A percentile compares a stretch with the other conserved stretches of the same genome.
phyloP scores from a whole-genome alignment of 1,140 invertebrate genomes.

The Drosophila nebulosa region DNA sequence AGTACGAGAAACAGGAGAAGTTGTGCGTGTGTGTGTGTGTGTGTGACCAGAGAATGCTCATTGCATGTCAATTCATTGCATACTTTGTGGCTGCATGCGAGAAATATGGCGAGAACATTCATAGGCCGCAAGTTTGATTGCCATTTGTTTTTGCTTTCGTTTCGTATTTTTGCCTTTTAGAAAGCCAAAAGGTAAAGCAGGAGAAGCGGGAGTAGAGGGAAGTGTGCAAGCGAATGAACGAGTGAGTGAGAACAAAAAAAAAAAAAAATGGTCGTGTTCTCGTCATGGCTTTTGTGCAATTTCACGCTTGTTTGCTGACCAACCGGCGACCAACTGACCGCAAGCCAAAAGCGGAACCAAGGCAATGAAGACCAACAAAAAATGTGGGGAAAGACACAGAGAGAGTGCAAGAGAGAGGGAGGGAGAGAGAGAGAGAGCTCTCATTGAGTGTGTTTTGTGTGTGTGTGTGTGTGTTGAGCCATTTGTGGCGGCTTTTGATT shows the following conservation, averaged over 20 bases:
- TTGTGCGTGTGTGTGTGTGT: not conserved
- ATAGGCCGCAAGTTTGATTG: slow-evolving; percentile 71
- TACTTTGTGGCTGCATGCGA: slow-evolving; percentile 23
- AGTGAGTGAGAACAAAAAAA: slow-evolving; percentile 11
- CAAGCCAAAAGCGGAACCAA: slow-evolving; percentile 52
- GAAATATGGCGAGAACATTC: slow-evolving; percentile 19
- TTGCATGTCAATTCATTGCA: slow-evolving; percentile 17
- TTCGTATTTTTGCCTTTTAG: not conserved
- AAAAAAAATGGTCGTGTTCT: not conserved
- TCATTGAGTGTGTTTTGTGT: not conserved
- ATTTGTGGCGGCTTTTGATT: slow-evolving; percentile 52
- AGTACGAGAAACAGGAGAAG: slow-evolving; percentile 8
- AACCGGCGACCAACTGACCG: slow-evolving; percentile 61
- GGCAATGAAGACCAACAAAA: not conserved
- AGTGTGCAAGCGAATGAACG: no score
- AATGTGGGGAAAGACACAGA: not conserved
- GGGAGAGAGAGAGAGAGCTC: not conserved
- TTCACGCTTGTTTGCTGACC: slow-evolving; percentile 75
- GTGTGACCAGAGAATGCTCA: not conserved
- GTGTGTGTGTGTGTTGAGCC: not conserved
- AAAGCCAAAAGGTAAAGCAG: not conserved
- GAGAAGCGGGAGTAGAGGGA: no score
- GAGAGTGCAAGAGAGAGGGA: not conserved
- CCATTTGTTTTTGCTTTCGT: slow-evolving; percentile 43
- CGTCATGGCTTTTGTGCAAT: slow-evolving; percentile 71